phyloP scores from a whole-genome alignment of 2,888 invertebrate species.

The Caenorhabditis doughertyi region DNA sequence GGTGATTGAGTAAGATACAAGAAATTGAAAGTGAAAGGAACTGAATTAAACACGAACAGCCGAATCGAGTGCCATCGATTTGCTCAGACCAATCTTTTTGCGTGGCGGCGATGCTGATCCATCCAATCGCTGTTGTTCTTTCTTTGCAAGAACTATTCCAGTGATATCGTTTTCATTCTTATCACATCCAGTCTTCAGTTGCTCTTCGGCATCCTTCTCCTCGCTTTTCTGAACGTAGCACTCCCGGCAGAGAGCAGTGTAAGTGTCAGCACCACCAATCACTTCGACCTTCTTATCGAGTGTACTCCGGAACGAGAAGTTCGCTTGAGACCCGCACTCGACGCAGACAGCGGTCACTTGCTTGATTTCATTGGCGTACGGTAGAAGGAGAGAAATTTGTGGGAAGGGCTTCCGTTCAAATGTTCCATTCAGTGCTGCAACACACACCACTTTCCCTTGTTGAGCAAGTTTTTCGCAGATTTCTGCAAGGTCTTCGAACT shows the following conservation, averaged over 20 bases:
- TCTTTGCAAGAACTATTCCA: conserved; percentile 32
- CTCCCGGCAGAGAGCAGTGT: conserved; percentile 70
- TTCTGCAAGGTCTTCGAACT: conserved; percentile 78
- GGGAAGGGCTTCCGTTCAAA: conserved; percentile 84
- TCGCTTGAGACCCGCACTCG: conserved; percentile 72
- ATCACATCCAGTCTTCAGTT: conserved; percentile 32
- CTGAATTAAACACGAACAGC: conserved; percentile 14
- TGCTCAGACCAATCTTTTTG: conserved; percentile 61
- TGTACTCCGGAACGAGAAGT: conserved; percentile 71
- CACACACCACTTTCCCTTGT: conserved; percentile 86
- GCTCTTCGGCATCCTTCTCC: conserved; percentile 60
- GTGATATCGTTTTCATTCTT: conserved; percentile 58
- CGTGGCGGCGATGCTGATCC: conserved; percentile 57
- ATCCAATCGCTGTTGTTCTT: conserved; percentile 18
- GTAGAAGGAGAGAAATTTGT: conserved; percentile 69
- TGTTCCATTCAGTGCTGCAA: conserved; percentile 86
- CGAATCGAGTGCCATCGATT: conserved; percentile 48
- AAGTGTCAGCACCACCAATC: conserved; percentile 74
- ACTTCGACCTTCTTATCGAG: conserved; percentile 74
- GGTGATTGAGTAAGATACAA: conserved; percentile 22
- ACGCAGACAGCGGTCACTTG: conserved; percentile 72
- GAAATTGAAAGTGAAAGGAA: neutral
- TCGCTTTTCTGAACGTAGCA: conserved; percentile 63
- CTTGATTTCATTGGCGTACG: conserved; percentile 71
- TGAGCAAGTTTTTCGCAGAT: conserved; percentile 85